Percentiles rank a stretch among this genome's conserved stretches.
Conservation (phyloP, 2,797 vertebrate genomes). For the Amblyraja radiata region DNA sequence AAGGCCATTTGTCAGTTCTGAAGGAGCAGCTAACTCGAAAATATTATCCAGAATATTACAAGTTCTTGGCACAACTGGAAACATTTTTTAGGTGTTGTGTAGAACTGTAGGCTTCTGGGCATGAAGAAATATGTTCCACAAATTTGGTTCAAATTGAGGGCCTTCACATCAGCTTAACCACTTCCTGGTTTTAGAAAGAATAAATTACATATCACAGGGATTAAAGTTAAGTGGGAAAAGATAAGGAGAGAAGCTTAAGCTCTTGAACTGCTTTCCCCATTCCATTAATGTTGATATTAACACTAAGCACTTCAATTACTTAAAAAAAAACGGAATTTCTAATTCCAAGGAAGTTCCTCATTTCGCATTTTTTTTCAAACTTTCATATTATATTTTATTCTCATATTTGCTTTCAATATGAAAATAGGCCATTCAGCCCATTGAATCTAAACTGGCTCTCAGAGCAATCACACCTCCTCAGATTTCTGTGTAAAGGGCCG, state of each 20-base stretch:
- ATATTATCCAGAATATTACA: neutral
- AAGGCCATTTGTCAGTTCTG: neutral
- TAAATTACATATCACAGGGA: neutral
- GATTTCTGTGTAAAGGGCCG: too few relatives aligned
- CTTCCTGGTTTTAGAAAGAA: neutral
- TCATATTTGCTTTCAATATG: too few relatives aligned
- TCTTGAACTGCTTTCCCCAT: neutral
- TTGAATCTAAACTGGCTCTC: too few relatives aligned
- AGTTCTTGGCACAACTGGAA: neutral
- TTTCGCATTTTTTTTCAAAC: neutral
- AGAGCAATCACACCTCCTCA: too few relatives aligned
- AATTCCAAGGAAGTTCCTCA: neutral
- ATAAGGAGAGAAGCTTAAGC: neutral
- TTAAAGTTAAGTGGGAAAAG: neutral
- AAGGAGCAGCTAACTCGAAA: neutral
- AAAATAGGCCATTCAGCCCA: too few relatives aligned
- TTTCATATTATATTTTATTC: too few relatives aligned
- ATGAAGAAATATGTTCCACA: neutral
- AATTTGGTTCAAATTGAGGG: neutral
- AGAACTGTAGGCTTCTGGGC: neutral
- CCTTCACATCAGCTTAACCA: neutral
- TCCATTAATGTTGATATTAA: conserved; percentile 20
- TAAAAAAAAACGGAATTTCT: neutral
- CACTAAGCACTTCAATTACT: neutral
- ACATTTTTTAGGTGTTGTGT: neutral